Evolutionary conservation across 1,140 invertebrate species (phyloP).

Genomic region (Plectrocnemia conspersa): DNA sequence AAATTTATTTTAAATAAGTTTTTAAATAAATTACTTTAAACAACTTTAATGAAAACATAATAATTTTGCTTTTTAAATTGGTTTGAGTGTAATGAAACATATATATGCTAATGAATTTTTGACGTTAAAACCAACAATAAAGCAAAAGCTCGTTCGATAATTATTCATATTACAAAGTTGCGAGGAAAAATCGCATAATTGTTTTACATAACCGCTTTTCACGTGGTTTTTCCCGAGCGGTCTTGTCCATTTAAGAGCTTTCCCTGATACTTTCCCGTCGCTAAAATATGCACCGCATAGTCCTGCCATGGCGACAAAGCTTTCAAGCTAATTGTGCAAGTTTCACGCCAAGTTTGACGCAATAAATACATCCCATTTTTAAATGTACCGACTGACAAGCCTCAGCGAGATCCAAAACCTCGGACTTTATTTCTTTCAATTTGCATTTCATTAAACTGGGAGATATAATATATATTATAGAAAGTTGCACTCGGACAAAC

Average conservation of each 20-base stretch:
- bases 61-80: too few species aligned
- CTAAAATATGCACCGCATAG: slow-evolving; percentile 18
- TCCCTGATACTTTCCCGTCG: slow-evolving; percentile 11
- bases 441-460: slow-evolving; percentile 26
- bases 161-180: too few species aligned
- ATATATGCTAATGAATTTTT: too few species aligned
- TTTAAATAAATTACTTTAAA: too few species aligned
- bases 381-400: not conserved
- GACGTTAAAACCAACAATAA: too few species aligned
- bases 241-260: slow-evolving; percentile 10
- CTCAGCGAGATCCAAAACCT: slow-evolving; percentile 1
- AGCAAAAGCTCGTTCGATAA: too few species aligned
- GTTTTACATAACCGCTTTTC: not conserved
- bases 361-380: slow-evolving; percentile 26
- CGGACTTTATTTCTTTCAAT: slow-evolving; percentile 25
- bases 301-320: slow-evolving; percentile 12
- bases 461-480: slow-evolving; percentile 21
- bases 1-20: too few species aligned
- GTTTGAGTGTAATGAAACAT: too few species aligned
- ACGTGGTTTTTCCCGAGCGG: not conserved
- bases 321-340: slow-evolving; percentile 34
- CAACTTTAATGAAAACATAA: too few species aligned
- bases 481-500: slow-evolving; percentile 10
- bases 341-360: slow-evolving; percentile 23
- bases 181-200: not conserved